Base-by-base conservation (phyloP, 1,140 invertebrate species). In the Philopotamus ludificatus region DNA sequence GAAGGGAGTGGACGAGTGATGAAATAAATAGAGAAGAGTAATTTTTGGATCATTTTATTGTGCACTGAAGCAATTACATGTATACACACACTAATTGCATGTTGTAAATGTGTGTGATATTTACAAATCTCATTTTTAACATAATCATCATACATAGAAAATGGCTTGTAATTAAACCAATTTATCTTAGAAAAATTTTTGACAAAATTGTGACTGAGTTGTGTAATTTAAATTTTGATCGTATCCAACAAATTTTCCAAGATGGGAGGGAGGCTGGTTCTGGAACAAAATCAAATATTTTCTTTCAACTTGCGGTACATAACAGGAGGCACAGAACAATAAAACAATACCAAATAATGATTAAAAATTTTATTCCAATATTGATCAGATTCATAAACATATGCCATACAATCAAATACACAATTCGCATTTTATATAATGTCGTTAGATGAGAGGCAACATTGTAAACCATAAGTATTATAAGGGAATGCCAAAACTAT, bases 261-360 rank as follows among this genome's bases (percentile, higher is more conserved):
- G 42, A 61, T 47, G 68, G n/a, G n/a, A n/a, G n/a, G n/a, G n/a
- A n/a, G n/a, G n/a, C n/a, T n/a, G 34, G 55, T 61, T 67, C 68
- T 70, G 68, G 47, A 70, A 70, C 66, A 68, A 63, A 65, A 68
- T 44, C 55, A 44, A 47, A 60, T 63, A 58, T 47, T 18, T 26
- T 9, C 23, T 25, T 53, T n/a, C 20, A 15, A 45, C 3, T 8
- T 45, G 4, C 20, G 20, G 44, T 8, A 45, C n/a, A 7, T 15
- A 45, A 7, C n/a, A 4, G 20, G n/a, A 12, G 44, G 44, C 18
- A 2, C 20, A 49, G 23, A 49, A 15, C 10, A 49, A 49, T 16
- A 16, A 49, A n/a, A 49, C 3, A 49, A 49, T 21, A 49, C 45
- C 23, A n/a, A n/a, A n/a, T n/a, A n/a, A n/a, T n/a, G n/a, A n/a